Percentiles rank a stretch among this genome's conserved stretches.
phyloP scores from a whole-genome alignment of 2,797 vertebrate genomes.

The Phrynocephalus vlangalii region DNA sequence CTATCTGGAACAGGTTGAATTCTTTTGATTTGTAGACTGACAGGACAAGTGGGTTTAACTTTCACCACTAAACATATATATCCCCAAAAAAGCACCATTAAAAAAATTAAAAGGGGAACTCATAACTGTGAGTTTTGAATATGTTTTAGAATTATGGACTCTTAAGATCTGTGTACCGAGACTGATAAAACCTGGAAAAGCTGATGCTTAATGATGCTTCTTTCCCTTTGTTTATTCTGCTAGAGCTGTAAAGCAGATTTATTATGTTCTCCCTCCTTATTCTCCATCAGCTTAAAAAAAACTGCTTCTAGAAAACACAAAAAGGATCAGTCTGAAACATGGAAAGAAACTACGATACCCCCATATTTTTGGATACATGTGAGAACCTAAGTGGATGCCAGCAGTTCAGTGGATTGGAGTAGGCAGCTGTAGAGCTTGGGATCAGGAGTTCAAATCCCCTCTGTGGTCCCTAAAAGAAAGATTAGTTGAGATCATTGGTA shows the following conservation, averaged over 20 bases:
- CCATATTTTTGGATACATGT: background rate
- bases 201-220: constrained; percentile 65
- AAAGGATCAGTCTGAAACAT: constrained; percentile 52
- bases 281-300: constrained; percentile 31
- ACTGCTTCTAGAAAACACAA: constrained; percentile 55
- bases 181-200: constrained; percentile 58
- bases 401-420: no score
- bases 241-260: constrained; percentile 63
- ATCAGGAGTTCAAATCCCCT: no score
- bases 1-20: constrained; percentile 59
- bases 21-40: constrained; percentile 77
- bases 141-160: constrained; percentile 57
- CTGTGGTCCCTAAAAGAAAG: no score
- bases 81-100: constrained; percentile 65
- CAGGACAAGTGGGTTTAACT: constrained; percentile 65
- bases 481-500: no score
- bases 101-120: constrained; percentile 68
- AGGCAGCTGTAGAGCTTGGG: no score
- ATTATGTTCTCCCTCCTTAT: constrained; percentile 32
- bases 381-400: background rate
- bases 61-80: constrained; percentile 51
- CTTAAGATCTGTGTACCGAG: constrained; percentile 51
- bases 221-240: constrained; percentile 61
- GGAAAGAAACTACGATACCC: constrained; percentile 28
- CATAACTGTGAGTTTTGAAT: constrained; percentile 61